Evolutionary conservation across 1,140 invertebrate genomes (phyloP).

Genomic region (Drosophila varians): DNA sequence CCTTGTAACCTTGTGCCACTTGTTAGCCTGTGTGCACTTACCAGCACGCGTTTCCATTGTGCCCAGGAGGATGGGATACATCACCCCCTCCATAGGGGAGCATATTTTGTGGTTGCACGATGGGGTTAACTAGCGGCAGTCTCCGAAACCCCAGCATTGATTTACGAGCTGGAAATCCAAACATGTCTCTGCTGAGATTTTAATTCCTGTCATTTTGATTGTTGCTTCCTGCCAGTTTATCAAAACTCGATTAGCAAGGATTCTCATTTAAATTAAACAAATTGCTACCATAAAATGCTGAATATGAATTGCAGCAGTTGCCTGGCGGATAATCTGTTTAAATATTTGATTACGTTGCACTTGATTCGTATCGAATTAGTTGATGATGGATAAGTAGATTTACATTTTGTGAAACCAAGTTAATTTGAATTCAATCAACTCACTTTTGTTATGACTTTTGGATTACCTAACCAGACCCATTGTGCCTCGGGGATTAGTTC

Average conservation of each 20-base stretch:
- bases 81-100: neutral
- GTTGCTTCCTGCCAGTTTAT: conserved; percentile 3
- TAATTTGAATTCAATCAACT: neutral
- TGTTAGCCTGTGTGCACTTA: conserved; percentile 20
- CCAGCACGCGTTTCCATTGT: conserved; percentile 25
- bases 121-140: neutral
- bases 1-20: conserved; percentile 32
- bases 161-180: conserved; percentile 11
- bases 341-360: neutral
- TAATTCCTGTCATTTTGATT: conserved; percentile 10
- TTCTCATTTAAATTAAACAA: conserved; percentile 9
- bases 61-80: neutral
- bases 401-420: neutral
- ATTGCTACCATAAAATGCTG: neutral
- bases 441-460: neutral
- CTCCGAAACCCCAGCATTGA: conserved; percentile 1
- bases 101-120: neutral
- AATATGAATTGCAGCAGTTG: neutral
- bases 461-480: conserved; percentile 7
- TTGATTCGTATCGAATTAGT: neutral
- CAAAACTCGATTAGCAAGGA: neutral
- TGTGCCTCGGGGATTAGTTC: conserved; percentile 14
- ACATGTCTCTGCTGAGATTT: neutral
- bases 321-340: neutral
- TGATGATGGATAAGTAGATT: neutral